A percentile compares a stretch with the other conserved stretches of the same genome.
phyloP scores from a whole-genome alignment of 2,797 vertebrate genomes.

The Xenentodon cancila region DNA sequence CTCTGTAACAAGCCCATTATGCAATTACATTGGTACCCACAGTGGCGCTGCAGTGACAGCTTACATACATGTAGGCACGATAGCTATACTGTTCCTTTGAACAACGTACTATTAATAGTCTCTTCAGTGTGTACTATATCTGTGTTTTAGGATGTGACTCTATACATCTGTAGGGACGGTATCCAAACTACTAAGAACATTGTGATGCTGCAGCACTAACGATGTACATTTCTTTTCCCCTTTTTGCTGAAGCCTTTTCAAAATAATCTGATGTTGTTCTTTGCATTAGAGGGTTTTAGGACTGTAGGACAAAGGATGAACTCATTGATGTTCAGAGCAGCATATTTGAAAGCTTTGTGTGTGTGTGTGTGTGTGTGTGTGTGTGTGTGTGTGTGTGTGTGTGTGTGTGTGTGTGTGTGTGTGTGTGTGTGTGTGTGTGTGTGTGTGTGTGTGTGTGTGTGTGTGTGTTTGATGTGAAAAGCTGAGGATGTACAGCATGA shows the following conservation, averaged over 20 bases:
- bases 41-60: no score
- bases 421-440: not conserved
- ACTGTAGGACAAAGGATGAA: not conserved
- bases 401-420: not conserved
- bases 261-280: slow-evolving; percentile 2
- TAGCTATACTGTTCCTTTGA: no score
- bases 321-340: slow-evolving; percentile 6
- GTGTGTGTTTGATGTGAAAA: not conserved
- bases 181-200: not conserved
- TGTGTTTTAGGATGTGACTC: no score
- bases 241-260: no score
- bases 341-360: slow-evolving; percentile 10
- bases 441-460: not conserved
- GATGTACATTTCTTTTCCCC: no score
- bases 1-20: no score
- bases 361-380: not conserved
- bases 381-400: not conserved
- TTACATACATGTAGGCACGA: no score
- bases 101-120: no score
- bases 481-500: no score
- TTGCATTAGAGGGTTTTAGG: slow-evolving; percentile 4
- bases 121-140: no score
- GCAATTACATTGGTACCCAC: no score
- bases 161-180: no score
- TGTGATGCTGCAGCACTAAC: not conserved